Conservation (phyloP, 2,888 invertebrate species). For the Pimpla rufipes region DNA sequence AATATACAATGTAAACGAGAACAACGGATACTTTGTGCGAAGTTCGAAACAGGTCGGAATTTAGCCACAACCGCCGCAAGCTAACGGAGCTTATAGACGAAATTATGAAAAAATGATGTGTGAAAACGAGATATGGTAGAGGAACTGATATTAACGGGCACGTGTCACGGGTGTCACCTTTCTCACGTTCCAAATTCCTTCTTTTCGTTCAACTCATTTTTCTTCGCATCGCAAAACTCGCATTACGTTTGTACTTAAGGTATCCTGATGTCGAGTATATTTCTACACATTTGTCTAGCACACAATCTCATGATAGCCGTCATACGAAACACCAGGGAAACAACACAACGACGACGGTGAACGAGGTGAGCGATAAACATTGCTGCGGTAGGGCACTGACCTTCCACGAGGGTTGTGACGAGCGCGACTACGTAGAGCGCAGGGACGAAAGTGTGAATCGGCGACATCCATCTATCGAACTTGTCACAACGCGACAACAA, state of each 20-base stretch:
- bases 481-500: conserved; percentile 80
- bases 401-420: conserved; percentile 79
- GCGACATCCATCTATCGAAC: conserved; percentile 84
- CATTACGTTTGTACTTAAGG: not conserved
- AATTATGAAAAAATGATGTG: not conserved
- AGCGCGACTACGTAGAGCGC: conserved; percentile 79
- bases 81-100: not conserved
- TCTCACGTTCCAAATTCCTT: not conserved
- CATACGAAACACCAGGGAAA: not conserved
- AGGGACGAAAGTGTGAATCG: conserved; percentile 80
- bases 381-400: conserved; percentile 75
- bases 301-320: not conserved
- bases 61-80: not conserved
- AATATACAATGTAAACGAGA: not conserved
- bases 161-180: conserved; percentile 2
- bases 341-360: conserved; percentile 37
- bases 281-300: not conserved
- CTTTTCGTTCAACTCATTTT: not conserved
- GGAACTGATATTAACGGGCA: not conserved
- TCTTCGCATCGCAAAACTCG: not conserved
- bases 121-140: not conserved
- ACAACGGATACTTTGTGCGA: not conserved
- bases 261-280: not conserved
- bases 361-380: conserved; percentile 8
- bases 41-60: not conserved